phyloP scores from a whole-genome alignment of 2,113 vertebrate species.

The Micromys minutus region DNA sequence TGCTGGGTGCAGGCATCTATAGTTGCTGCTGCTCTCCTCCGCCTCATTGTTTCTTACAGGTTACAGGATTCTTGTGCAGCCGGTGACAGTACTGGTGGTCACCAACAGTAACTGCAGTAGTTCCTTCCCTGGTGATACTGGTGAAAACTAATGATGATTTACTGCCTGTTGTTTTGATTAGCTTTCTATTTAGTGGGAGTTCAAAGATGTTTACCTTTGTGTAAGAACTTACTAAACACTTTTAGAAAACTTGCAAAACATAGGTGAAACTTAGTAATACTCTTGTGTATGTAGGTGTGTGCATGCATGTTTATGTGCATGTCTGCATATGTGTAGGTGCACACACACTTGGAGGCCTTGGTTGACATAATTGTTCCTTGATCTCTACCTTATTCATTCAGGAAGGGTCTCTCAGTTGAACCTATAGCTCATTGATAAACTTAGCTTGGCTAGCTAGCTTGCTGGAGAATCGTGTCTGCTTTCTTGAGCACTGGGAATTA shows the following conservation, averaged over 20 bases:
- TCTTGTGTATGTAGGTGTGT: not conserved
- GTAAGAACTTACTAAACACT: slow-evolving; percentile 20
- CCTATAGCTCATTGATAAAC: not conserved
- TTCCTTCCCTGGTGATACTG: not conserved
- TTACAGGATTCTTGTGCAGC: not conserved
- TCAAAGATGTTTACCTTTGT: slow-evolving; percentile 34
- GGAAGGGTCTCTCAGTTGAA: not conserved
- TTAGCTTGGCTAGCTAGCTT: not conserved
- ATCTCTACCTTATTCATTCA: not conserved
- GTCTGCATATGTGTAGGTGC: not conserved
- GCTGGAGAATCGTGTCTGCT: not conserved
- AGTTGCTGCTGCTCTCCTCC: too few relatives aligned
- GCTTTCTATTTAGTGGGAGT: not conserved
- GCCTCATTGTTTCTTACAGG: slow-evolving; percentile 41
- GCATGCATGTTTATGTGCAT: not conserved
- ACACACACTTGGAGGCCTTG: not conserved
- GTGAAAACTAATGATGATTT: slow-evolving; percentile 1
- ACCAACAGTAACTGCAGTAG: not conserved
- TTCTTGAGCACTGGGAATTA: not conserved
- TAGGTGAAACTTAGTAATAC: not conserved
- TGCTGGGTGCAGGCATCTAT: not conserved
- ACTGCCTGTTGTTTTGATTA: slow-evolving; percentile 24
- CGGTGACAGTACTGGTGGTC: not conserved
- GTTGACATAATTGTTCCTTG: not conserved
- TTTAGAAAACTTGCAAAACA: slow-evolving; percentile 28